A percentile compares a stretch with the other conserved stretches of the same genome.
phyloP scores from a whole-genome alignment of 2,113 vertebrate genomes.

The Pelecanus crispus region DNA sequence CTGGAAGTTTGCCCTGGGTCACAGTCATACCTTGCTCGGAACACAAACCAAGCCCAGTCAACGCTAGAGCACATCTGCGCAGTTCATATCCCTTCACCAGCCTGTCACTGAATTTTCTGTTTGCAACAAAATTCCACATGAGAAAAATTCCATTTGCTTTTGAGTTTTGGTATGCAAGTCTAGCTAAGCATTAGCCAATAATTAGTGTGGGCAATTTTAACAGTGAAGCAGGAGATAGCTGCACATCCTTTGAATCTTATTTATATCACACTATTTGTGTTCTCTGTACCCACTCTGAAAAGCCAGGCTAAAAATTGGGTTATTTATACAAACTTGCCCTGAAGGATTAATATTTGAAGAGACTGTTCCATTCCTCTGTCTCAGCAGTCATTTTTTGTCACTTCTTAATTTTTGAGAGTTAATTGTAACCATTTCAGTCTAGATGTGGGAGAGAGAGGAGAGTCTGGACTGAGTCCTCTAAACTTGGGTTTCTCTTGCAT shows the following conservation, averaged over 20 bases:
- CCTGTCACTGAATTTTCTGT: background rate
- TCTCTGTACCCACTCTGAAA: background rate
- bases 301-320: background rate
- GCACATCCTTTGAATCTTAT: background rate
- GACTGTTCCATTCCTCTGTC: background rate
- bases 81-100: background rate
- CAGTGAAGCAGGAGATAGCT: background rate
- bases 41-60: background rate
- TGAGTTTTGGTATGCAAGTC: background rate
- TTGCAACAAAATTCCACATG: background rate
- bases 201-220: background rate
- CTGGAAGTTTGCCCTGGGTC: background rate
- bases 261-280: background rate
- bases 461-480: background rate
- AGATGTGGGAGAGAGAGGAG: background rate
- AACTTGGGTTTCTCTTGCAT: background rate
- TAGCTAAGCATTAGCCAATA: background rate
- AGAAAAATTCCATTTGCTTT: background rate
- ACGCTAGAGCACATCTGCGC: rapidly evolving
- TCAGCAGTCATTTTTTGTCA: background rate
- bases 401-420: background rate
- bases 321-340: background rate
- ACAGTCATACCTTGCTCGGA: background rate
- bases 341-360: background rate
- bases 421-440: background rate